A percentile compares a stretch with the other conserved stretches of the same genome.
Evolutionary conservation across 92 coral and sea anemone species (phyloP).

Genomic region (Ricordea florida): DNA sequence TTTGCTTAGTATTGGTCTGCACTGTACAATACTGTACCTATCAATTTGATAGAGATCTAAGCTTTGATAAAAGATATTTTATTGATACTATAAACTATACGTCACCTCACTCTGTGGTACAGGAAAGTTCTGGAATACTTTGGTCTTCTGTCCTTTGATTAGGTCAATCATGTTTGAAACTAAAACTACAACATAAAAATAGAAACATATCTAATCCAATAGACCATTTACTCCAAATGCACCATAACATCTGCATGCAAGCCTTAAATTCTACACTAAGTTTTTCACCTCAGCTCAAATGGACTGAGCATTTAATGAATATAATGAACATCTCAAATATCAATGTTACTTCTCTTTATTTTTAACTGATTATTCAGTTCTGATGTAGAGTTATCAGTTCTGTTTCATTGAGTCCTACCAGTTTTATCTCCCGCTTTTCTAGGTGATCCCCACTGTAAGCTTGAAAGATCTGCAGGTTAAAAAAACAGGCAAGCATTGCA

Average conservation of each 20-base stretch:
- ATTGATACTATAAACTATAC: neutral
- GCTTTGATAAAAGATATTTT: too few relatives aligned
- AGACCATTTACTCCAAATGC: neutral
- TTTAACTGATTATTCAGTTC: too few relatives aligned
- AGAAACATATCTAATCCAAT: neutral
- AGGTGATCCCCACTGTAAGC: constrained; percentile 87
- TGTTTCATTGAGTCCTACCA: constrained; percentile 55
- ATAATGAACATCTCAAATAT: too few relatives aligned
- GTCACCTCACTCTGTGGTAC: constrained; percentile 86
- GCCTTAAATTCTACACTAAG: too few relatives aligned
- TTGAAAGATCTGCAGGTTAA: constrained; percentile 66
- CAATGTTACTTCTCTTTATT: too few relatives aligned
- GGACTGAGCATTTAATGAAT: too few relatives aligned
- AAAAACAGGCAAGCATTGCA: too few relatives aligned
- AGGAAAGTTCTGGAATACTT: constrained; percentile 72
- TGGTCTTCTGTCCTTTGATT: constrained; percentile 86
- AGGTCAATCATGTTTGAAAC: constrained; percentile 76
- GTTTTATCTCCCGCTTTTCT: constrained; percentile 85
- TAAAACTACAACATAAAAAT: constrained; percentile 45
- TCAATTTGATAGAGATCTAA: too few relatives aligned
- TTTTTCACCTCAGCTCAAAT: too few relatives aligned
- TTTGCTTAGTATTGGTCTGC: too few relatives aligned
- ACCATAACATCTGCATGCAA: neutral
- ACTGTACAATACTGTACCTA: too few relatives aligned
- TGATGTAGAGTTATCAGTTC: too few relatives aligned